A percentile compares a stretch with the other conserved stretches of the same genome.
Conservation (phyloP, 2,888 invertebrate genomes). For the Eupsilia transversa region DNA sequence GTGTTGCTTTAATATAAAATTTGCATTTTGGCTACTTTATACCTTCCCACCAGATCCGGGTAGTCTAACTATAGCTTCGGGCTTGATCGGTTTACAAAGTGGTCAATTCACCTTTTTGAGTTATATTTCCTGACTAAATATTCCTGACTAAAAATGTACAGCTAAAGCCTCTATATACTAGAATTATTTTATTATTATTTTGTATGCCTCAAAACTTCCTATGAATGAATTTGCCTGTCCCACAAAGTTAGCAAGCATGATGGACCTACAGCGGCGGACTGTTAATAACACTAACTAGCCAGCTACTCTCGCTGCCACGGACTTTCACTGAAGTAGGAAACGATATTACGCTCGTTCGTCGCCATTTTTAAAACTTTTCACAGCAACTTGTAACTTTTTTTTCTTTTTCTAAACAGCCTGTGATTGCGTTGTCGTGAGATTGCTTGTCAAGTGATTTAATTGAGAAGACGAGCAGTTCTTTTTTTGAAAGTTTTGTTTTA, state of each 20-base stretch:
- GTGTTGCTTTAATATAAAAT: neutral
- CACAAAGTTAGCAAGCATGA: conserved; percentile 55
- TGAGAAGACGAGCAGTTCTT: conserved; percentile 9
- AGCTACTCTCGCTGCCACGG: conserved; percentile 20
- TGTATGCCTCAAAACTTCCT: conserved; percentile 16
- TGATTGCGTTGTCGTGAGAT: conserved; percentile 40
- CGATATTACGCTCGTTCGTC: conserved; percentile 54
- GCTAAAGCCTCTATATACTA: neutral
- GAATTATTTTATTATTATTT: neutral
- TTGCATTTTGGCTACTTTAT: neutral
- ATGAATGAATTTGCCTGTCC: conserved; percentile 30
- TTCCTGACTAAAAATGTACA: neutral
- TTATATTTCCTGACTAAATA: too few species aligned
- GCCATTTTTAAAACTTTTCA: conserved; percentile 51
- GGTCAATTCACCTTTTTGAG: too few species aligned
- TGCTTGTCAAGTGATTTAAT: conserved; percentile 43
- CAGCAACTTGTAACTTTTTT: conserved; percentile 41
- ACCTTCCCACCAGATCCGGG: neutral
- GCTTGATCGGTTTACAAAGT: neutral
- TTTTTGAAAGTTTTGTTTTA: conserved; percentile 27
- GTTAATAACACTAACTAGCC: conserved; percentile 63
- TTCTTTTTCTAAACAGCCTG: conserved; percentile 39
- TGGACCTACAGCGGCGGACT: conserved; percentile 35
- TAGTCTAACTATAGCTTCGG: neutral
- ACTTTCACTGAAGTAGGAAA: conserved; percentile 49